Base-by-base conservation (phyloP, 2,888 invertebrate genomes). In the Polylopha cassiicola region DNA sequence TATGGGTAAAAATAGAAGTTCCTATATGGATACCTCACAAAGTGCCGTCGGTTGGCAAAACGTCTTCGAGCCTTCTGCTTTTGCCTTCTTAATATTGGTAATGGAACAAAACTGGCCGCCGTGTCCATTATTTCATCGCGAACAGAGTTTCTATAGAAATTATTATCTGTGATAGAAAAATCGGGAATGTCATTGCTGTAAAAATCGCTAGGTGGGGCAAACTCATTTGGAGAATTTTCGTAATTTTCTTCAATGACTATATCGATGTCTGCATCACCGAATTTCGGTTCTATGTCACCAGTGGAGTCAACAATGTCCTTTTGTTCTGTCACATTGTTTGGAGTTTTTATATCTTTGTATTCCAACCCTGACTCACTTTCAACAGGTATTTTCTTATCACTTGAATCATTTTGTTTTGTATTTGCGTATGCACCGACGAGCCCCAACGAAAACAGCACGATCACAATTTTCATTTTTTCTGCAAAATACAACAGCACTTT, bases 121-220 rank as follows among this genome's bases (percentile, higher is more conserved):
- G 78, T 71, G 8, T 75, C 73, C 79, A 84, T 78, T 17, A 78
- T 72, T 60, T 82, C 81, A 32, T 68, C 66, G 30, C 73, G 57
- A 37, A 69, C 37, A n/a, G 61, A 61, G 43, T 63, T 62, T 24
- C 59, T 48, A 14, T 63, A 57, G 20, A 58, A 51, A 33, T 65
- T 50, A 22, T 46, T 43, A 14, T 47, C 51, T 15, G 46, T 43
- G 20, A 54, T 34, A 3, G 44, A 42, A 9, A 45, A 24, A 3
- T 58, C 55, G 4, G 49, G 45, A 3, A 47, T 37, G 13, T 47
- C 32, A 23, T 37, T 44, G 47, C 26, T 52, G 17, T 42, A 39
- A 7, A 51, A 46, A 9, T 45, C 43, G 11, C 45, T 43, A 20
- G 44, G 24, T 10, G 51, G 43, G 1, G 36, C 24, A 7, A 47